These are phyloP conservation scores for Gadopsis marmoratus DNA, from an alignment of 2,797 vertebrate genomes.

Conservation along the genomic window DNA sequence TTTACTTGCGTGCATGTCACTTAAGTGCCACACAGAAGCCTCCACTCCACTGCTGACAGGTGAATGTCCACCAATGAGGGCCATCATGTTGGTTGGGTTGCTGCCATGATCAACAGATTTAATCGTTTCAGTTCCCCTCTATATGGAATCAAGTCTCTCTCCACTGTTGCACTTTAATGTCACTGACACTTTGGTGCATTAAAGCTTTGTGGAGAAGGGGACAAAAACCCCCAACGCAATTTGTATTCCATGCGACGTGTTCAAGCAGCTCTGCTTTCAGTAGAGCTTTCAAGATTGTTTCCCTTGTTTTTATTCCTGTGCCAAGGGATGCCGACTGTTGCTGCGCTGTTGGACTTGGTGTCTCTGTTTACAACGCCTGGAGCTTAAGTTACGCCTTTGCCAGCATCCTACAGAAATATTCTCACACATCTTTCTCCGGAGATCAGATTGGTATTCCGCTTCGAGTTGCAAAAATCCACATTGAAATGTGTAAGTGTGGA, in stretches of 20 bases:
- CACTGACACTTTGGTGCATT: slow-evolving; percentile 28
- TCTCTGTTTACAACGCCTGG: slow-evolving; percentile 66
- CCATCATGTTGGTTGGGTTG: not conserved
- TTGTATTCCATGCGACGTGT: slow-evolving; percentile 32
- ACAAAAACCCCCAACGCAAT: slow-evolving; percentile 1
- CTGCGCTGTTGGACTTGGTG: slow-evolving; percentile 52
- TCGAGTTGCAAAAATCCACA: slow-evolving; percentile 43
- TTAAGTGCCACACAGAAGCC: slow-evolving; percentile 63
- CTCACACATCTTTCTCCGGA: slow-evolving; percentile 58
- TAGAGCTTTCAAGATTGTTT: slow-evolving; percentile 55
- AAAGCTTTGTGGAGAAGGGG: not conserved
- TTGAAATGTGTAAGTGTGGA: slow-evolving; percentile 24
- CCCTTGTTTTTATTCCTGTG: slow-evolving; percentile 50
- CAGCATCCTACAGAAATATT: slow-evolving; percentile 47
- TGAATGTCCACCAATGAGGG: slow-evolving; percentile 30
- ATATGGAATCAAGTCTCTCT: slow-evolving; percentile 9
- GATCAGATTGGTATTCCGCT: slow-evolving; percentile 41
- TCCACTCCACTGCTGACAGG: slow-evolving; percentile 51
- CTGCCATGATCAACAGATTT: slow-evolving; percentile 12
- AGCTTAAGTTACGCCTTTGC: slow-evolving; percentile 55
- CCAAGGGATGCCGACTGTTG: slow-evolving; percentile 59
- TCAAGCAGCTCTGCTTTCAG: slow-evolving; percentile 48
- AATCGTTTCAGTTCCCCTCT: not conserved
- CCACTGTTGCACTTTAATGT: slow-evolving; percentile 6
- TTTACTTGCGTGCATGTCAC: slow-evolving; percentile 71